Conservation (phyloP, 2,797 vertebrate species). For the Megaceryle alcyon region DNA sequence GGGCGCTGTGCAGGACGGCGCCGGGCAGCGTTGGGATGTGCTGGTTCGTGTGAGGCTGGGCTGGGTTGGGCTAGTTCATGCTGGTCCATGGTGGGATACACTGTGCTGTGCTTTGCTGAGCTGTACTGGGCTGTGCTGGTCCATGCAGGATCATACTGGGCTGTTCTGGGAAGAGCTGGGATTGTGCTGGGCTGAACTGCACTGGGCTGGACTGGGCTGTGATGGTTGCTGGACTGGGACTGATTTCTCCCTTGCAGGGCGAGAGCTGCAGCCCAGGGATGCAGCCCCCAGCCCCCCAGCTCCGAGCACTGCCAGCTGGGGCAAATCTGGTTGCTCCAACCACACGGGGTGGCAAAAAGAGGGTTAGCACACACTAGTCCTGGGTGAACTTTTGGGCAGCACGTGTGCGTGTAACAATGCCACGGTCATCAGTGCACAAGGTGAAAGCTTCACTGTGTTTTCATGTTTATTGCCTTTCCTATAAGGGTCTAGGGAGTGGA, state of each 20-base stretch:
- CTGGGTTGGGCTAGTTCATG: not conserved
- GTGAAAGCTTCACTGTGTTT: not conserved
- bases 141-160: not conserved
- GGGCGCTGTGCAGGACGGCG: not conserved
- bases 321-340: accelerated
- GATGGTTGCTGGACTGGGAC: not conserved
- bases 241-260: not conserved
- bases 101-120: not conserved
- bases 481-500: not conserved
- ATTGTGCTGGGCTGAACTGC: no score
- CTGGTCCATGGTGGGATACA: accelerated
- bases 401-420: accelerated
- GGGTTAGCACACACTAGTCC: accelerated
- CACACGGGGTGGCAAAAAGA: accelerated
- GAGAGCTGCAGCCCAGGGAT: accelerated
- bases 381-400: not conserved
- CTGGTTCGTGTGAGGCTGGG: not conserved
- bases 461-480: not conserved
- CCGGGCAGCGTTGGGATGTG: not conserved
- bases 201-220: not conserved
- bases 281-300: accelerated
- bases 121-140: not conserved
- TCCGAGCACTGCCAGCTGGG: accelerated
- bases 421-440: accelerated
- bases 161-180: not conserved